Conservation (phyloP, 2,113 vertebrate genomes). For the Hylia prasina region DNA sequence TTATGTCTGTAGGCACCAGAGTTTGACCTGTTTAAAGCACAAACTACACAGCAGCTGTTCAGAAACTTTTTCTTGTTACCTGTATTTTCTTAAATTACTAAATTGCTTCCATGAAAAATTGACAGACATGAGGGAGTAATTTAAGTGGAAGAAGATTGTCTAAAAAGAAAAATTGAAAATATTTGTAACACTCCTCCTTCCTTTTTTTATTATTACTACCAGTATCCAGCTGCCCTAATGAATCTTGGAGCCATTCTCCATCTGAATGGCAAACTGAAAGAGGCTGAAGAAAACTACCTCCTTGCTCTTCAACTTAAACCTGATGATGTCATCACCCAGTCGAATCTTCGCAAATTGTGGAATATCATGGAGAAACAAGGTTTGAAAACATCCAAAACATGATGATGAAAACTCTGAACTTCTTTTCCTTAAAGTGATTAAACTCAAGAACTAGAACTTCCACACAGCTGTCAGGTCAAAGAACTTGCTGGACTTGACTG, state of each 20-base stretch:
- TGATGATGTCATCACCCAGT: constrained; percentile 95
- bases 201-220: neutral
- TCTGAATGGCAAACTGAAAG: constrained; percentile 91
- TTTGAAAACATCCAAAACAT: constrained; percentile 87
- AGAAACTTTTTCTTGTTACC: constrained; percentile 44
- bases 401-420: constrained; percentile 46
- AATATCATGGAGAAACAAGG: constrained; percentile 99
- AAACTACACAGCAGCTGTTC: constrained; percentile 22
- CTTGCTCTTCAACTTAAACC: constrained; percentile 93
- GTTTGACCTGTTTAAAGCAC: constrained; percentile 26
- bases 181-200: constrained; percentile 9
- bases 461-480: neutral
- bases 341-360: constrained; percentile 96
- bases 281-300: constrained; percentile 96
- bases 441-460: constrained; percentile 24
- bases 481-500: constrained; percentile 3
- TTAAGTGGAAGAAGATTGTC: constrained; percentile 27
- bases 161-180: neutral
- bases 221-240: constrained; percentile 98
- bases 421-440: neutral
- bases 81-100: constrained; percentile 55
- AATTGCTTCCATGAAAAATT: constrained; percentile 46
- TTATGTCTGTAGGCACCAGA: neutral
- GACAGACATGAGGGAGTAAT: constrained; percentile 36
- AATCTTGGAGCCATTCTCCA: constrained; percentile 99